A percentile compares a stretch with the other conserved stretches of the same genome.
Evolutionary conservation across 1,140 invertebrate genomes (phyloP).

Genomic region (Magallana gigas): DNA sequence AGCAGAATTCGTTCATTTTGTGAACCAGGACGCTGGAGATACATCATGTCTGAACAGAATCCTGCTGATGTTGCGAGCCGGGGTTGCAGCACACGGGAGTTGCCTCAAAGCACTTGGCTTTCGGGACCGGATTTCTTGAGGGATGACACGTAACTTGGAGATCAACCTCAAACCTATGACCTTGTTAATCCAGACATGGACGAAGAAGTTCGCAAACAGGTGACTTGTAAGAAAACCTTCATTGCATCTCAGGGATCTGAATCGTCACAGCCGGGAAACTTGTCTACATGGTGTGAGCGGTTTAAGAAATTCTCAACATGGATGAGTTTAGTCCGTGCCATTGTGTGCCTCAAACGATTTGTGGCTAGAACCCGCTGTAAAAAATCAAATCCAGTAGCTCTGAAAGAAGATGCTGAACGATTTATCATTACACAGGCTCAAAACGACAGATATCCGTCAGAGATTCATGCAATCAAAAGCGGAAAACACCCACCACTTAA

Average conservation of each 20-base stretch:
- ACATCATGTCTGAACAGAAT: conserved; percentile 30
- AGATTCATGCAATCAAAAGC: not conserved
- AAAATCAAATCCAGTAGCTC: not conserved
- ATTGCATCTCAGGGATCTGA: too few species aligned
- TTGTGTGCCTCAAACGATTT: not conserved
- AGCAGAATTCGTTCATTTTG: conserved; percentile 46
- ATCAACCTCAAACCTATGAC: conserved; percentile 31
- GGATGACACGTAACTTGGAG: not conserved
- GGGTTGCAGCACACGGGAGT: conserved; percentile 12
- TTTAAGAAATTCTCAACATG: too few species aligned
- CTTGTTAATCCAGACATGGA: conserved; percentile 38
- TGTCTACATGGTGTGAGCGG: too few species aligned
- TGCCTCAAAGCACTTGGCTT: conserved; percentile 33
- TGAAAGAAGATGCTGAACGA: not conserved
- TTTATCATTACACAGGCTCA: conserved; percentile 44
- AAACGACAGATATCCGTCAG: not conserved
- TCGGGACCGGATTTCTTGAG: conserved; percentile 33
- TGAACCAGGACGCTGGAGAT: conserved; percentile 42
- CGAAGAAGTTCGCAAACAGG: conserved; percentile 4
- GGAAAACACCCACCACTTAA: not conserved
- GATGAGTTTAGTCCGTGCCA: conserved; percentile 5
- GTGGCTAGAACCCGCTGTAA: not conserved
- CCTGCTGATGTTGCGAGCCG: conserved; percentile 43
- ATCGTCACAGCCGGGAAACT: too few species aligned
- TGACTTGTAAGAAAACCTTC: too few species aligned